A percentile compares a stretch with the other conserved stretches of the same genome.
These are phyloP conservation scores for Lineus longissimus DNA, from an alignment of 1,140 invertebrate species.

Conservation along the genomic window DNA sequence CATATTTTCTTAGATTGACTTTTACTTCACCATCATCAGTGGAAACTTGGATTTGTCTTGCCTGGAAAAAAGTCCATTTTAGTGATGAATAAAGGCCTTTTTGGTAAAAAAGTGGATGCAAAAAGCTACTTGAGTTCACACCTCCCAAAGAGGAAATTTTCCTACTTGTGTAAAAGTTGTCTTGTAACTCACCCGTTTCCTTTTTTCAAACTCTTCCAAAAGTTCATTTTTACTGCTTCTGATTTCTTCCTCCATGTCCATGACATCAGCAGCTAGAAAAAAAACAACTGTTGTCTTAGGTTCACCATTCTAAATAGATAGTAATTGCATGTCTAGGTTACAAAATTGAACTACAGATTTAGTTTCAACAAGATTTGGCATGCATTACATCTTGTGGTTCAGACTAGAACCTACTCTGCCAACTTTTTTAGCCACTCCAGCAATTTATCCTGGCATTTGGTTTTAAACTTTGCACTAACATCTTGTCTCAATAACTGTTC, in stretches of 20 bases:
- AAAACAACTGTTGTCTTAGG: slow-evolving; percentile 13
- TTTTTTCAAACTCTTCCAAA: slow-evolving; percentile 88
- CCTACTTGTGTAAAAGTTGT: too few relatives aligned
- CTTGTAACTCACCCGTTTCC: slow-evolving; percentile 63
- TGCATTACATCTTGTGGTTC: slow-evolving; percentile 11
- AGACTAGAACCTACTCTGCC: too few relatives aligned
- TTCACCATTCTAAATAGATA: not conserved
- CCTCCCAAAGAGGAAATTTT: too few relatives aligned
- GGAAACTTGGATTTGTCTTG: slow-evolving; percentile 72
- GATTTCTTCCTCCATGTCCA: slow-evolving; percentile 80
- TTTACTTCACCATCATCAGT: slow-evolving; percentile 91
- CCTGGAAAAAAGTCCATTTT: too few relatives aligned
- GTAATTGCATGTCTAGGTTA: not conserved
- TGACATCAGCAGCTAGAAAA: slow-evolving; percentile 66
- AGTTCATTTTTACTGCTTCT: slow-evolving; percentile 82
- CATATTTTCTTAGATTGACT: slow-evolving; percentile 79
- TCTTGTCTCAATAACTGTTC: too few relatives aligned
- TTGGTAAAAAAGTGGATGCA: too few relatives aligned
- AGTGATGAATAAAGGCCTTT: too few relatives aligned
- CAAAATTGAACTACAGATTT: not conserved
- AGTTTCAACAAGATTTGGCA: not conserved
- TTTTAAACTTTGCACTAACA: too few relatives aligned
- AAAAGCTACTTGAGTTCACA: not conserved
- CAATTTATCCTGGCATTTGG: too few relatives aligned
- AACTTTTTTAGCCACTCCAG: too few relatives aligned